Evolutionary conservation across 2,113 vertebrate species (phyloP).

Genomic region (Pelodiscus sinensis): DNA sequence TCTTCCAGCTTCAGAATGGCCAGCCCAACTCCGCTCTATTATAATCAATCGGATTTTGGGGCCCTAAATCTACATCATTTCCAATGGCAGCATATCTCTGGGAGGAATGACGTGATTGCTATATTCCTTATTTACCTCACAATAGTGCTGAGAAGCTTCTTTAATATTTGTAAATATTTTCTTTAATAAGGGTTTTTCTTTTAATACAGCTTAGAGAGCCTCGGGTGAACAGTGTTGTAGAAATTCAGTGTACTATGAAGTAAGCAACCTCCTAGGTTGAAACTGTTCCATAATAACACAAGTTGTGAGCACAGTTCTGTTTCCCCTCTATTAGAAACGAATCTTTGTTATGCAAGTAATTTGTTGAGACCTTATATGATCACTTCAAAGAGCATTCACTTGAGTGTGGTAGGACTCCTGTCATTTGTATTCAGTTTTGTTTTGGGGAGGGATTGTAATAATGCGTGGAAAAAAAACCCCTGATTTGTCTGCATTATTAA

Average conservation of each 20-base stretch:
- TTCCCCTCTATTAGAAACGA: background rate
- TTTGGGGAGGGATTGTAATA: background rate
- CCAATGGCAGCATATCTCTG: background rate
- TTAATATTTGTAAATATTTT: constrained; percentile 4
- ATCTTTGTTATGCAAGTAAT: background rate
- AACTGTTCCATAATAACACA: background rate
- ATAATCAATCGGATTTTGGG: background rate
- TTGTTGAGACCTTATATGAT: background rate
- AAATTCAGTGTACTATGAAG: background rate
- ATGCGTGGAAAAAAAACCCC: background rate
- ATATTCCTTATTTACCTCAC: background rate
- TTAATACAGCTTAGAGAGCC: background rate
- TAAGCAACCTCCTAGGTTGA: background rate
- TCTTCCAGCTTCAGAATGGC: background rate
- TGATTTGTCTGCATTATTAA: background rate
- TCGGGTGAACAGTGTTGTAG: background rate
- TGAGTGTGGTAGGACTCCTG: background rate
- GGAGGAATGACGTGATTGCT: background rate
- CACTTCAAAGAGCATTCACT: constrained; percentile 14
- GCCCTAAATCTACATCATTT: background rate
- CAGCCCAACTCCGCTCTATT: background rate
- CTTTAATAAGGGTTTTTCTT: constrained; percentile 19
- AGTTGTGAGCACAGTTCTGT: background rate
- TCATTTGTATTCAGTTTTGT: constrained; percentile 10
- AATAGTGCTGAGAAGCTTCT: background rate